Percentiles rank a stretch among this genome's conserved stretches.
Conservation (phyloP, 2,888 invertebrate genomes). For the Lasioglossum malachurum region DNA sequence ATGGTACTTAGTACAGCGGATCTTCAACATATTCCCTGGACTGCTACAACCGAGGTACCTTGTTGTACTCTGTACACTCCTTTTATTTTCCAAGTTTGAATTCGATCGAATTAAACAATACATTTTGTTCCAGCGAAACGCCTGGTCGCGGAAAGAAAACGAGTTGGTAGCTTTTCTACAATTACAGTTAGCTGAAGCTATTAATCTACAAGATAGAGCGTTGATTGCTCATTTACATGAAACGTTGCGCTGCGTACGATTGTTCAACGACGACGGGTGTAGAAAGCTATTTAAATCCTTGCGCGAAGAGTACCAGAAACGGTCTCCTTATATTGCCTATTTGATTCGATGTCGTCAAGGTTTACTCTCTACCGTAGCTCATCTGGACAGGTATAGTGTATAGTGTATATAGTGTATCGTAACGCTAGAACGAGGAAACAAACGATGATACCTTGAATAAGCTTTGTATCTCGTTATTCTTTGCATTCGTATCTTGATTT, state of each 20-base stretch:
- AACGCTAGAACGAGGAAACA: background rate
- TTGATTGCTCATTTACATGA: slow-evolving; percentile 93
- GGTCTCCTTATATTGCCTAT: slow-evolving; percentile 94
- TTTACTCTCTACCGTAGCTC: slow-evolving; percentile 90
- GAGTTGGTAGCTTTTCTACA: slow-evolving; percentile 89
- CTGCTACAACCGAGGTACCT: slow-evolving; percentile 77
- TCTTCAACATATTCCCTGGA: slow-evolving; percentile 88
- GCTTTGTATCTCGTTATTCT: background rate
- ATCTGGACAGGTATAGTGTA: slow-evolving; percentile 87
- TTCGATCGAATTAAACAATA: background rate
- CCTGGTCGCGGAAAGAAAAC: slow-evolving; percentile 84
- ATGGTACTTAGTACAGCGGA: slow-evolving; percentile 96
- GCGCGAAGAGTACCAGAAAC: slow-evolving; percentile 90
- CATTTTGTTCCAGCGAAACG: slow-evolving; percentile 78
- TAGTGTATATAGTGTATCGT: background rate
- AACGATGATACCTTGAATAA: background rate
- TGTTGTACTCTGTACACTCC: background rate
- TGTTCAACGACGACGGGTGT: slow-evolving; percentile 90
- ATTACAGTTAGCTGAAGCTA: slow-evolving; percentile 93
- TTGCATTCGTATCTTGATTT: background rate
- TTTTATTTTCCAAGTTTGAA: background rate
- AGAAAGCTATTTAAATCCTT: slow-evolving; percentile 91
- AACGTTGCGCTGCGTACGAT: slow-evolving; percentile 91
- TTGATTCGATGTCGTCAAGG: slow-evolving; percentile 92
- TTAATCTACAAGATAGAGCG: slow-evolving; percentile 91